Evolutionary conservation across 2,113 vertebrate species (phyloP), one percentile per base, ranked within the genome.

Genomic region (Odontesthes bonariensis): DNA sequence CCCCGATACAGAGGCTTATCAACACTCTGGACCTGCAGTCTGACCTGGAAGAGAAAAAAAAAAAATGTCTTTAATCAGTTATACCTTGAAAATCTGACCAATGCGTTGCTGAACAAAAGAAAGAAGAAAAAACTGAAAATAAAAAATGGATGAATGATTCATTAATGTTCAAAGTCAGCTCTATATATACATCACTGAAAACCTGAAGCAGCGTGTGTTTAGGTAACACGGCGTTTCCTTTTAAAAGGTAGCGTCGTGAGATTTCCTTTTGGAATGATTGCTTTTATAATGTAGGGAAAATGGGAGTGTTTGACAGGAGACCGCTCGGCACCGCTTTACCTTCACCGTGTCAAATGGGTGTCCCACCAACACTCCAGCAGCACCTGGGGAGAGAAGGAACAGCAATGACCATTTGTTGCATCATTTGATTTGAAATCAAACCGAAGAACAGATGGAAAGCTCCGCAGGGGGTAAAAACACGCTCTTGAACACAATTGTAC

Each of bases 331-430:
- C n/a, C 22, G 40, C 75, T 31, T n/a, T 57, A 70, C 97, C 96
- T 99, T 99, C 52, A 99, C 97, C 0, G 97, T 99, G 89, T 99
- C 98, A 79, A 99, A 99, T 0, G 98, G 98, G 84, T 99, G 98
- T 92, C 98, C 98, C 51, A 99, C 98, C 72, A 99, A 90, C 80
- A 99, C 98, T 49, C 98, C 98, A 0, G 96, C 97, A 86, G 96
- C 98, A 90, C 98, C 98, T 99, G 77, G 32, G 86, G 74, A 35
- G 19, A 88, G 63, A 69, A 3, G 5, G 59, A 60, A 19, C 35
- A 33, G 4, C 0, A 19, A 10, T 8, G 1, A 51, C 7, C 1
- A 22, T 6, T 27, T 27, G 8, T 31, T 6, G 13, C 1, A 38
- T 23, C 20, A 55, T 57, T 56, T 63, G 2, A 42, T 46, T 75